phyloP scores from a whole-genome alignment of 2,888 invertebrate genomes.

The Synanthedon vespiformis region DNA sequence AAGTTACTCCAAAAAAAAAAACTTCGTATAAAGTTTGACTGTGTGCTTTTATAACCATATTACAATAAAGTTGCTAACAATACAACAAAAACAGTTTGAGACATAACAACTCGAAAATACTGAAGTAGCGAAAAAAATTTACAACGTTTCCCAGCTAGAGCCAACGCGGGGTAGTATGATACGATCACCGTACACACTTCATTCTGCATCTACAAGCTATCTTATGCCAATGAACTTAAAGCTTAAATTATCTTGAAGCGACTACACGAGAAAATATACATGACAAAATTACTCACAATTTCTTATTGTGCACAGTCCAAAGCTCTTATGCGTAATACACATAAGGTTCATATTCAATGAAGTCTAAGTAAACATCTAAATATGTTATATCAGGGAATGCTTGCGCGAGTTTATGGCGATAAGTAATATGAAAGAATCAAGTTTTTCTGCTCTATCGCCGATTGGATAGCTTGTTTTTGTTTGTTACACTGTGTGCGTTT shows the following conservation, averaged over 20 bases:
- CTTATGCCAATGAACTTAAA: background rate
- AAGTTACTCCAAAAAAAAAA: too few relatives aligned
- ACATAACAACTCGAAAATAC: slow-evolving; percentile 21
- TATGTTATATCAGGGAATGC: slow-evolving; percentile 18
- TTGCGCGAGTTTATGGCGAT: slow-evolving; percentile 34
- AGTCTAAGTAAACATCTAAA: background rate
- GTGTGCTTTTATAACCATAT: too few relatives aligned
- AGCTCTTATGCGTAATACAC: background rate
- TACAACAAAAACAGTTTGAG: background rate
- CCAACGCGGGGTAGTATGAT: slow-evolving; percentile 33
- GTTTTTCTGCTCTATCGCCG: slow-evolving; percentile 24
- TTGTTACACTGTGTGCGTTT: slow-evolving; percentile 21
- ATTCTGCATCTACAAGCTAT: slow-evolving; percentile 1
- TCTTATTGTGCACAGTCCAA: background rate
- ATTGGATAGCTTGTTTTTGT: slow-evolving; percentile 31
- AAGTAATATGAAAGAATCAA: slow-evolving; percentile 44
- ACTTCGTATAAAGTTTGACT: too few relatives aligned
- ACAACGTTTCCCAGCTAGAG: slow-evolving; percentile 35
- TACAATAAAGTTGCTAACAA: background rate
- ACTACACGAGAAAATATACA: background rate
- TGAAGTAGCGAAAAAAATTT: slow-evolving; percentile 33
- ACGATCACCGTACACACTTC: slow-evolving; percentile 23
- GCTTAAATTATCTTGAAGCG: background rate
- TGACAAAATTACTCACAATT: background rate
- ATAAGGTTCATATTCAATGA: background rate